Evolutionary conservation across 2,113 vertebrate species (phyloP), one percentile per base, ranked within the genome.

Genomic region (Elanoides forficatus): DNA sequence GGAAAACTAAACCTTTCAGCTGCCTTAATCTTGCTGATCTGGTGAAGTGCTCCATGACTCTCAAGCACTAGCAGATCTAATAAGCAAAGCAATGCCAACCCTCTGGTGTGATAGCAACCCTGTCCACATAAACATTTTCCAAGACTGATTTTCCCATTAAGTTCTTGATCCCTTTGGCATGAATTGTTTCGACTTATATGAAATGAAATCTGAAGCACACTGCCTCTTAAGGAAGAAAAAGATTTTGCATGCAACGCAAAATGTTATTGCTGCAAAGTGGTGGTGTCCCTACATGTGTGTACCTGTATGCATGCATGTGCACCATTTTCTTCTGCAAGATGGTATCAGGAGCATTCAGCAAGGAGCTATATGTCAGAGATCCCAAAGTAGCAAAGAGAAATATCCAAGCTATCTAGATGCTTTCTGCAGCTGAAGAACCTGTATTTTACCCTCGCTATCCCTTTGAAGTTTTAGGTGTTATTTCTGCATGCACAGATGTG

Each of bases 101-200:
- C 63, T 83, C 47, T 1, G 1, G 50, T 36, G 32, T 6, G 26
- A 73, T 2, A 81, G 14, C 12, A 82, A 86, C 21, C 55, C 72
- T 62, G 95, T 76, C 67, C 45, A 91, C 23, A 34, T 10, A 59
- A 50, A 75, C 2, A 10, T 56, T 91, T 80, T 73, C 75, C 72
- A 86, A 73, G 68, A 53, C 78, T 71, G 80, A 71, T 62, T 86
- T 88, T 96, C 81, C 76, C 83, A 67, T 94, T 71, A 59, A 21
- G 36, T 36, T 83, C 67, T 81, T 81, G 40, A 92, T 83, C 67
- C 59, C 30, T 92, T 88, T 62, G 55, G 50, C 59, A 59, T 9
- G 11, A 81, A 32, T 52, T 60, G 10, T 68, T 93, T 53, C 15
- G 34, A 88, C 21, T 79, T 62, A 13, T 1, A 67, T 13, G 4